Evolutionary conservation across 37 sponge, comb jelly and placozoan genomes (phyloP), one percentile per base, ranked within the genome.

Genomic region (Spongia lamella): DNA sequence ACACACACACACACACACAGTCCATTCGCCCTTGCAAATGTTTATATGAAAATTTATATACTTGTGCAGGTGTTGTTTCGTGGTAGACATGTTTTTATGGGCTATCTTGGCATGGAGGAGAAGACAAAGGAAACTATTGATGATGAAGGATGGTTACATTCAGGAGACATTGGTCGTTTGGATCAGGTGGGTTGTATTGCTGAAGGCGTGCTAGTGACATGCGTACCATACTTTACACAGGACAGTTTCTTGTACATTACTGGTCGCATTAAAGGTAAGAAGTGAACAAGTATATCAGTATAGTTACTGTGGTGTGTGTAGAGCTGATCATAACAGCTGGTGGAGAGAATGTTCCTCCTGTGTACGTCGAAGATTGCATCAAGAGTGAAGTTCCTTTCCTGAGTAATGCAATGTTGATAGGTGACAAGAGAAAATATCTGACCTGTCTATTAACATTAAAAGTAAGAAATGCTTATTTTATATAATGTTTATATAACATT

Each of bases 51-150:
- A n/a, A n/a, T n/a, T n/a, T n/a, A n/a, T n/a, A n/a, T n/a, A 13
- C 49, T 3, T 76, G 43, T 38, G 33, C 47, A 94, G 96, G 67
- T 94, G 19, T 59, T 76, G 24, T 55, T 82, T 16, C 70, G 66
- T 64, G 96, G 96, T 9, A 85, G 96, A 20, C 85, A 94, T 70
- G 79, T 91, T 40, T 91, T 91, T 63, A 91, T 88, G 86, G 96
- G 96, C 16, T 91, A 91, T 83, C 71, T 85, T 13, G 84, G 80
- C 37, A 70, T 80, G 9, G 70, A 71, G 51, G 92, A 76, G 38
- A 86, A 84, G 64, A 88, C 96, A 1, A 47, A 49, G 53, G 82
- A 88, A 43, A 64, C 89, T 59, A 87, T 94, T 83, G 92, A 94
- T 58, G 83, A 88, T 33, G 83, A 84, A 27, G 96, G 96, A 9